phyloP scores from a whole-genome alignment of 2,797 vertebrate genomes.

The Acanthurus lineatus region DNA sequence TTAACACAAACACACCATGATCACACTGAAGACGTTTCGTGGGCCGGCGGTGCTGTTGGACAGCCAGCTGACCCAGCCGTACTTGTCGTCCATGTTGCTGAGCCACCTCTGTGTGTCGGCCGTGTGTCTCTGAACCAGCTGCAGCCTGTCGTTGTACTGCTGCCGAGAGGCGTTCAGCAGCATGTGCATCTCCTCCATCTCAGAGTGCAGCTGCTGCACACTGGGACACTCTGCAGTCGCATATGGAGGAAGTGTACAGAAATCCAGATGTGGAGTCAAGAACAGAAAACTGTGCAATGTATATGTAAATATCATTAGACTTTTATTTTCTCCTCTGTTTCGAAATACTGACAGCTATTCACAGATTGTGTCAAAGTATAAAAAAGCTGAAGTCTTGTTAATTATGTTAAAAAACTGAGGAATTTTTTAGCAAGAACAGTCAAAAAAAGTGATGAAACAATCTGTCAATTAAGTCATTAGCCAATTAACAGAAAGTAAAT shows the following conservation, averaged over 20 bases:
- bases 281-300: not conserved
- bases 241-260: not conserved
- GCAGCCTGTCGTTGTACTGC: conserved; percentile 86
- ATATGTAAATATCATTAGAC: not conserved
- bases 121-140: conserved; percentile 85
- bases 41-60: conserved; percentile 70
- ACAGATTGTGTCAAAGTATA: too few relatives aligned
- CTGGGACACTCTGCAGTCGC: conserved; percentile 84
- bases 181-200: conserved; percentile 85
- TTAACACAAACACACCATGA: conserved; percentile 74
- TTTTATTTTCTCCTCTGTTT: too few relatives aligned
- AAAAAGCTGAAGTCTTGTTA: too few relatives aligned
- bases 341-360: too few relatives aligned
- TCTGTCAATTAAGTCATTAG: too few relatives aligned
- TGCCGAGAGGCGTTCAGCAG: conserved; percentile 87
- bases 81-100: conserved; percentile 83
- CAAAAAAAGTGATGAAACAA: too few relatives aligned
- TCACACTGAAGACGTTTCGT: conserved; percentile 81
- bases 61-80: conserved; percentile 87
- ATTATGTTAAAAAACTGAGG: too few relatives aligned
- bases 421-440: too few relatives aligned
- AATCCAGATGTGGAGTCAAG: not conserved
- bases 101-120: conserved; percentile 85
- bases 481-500: too few relatives aligned
- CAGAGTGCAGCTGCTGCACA: conserved; percentile 82